Evolutionary conservation across 2,888 invertebrate species (phyloP), one percentile per base, ranked within the genome.

Genomic region (Apodemia hepburni): DNA sequence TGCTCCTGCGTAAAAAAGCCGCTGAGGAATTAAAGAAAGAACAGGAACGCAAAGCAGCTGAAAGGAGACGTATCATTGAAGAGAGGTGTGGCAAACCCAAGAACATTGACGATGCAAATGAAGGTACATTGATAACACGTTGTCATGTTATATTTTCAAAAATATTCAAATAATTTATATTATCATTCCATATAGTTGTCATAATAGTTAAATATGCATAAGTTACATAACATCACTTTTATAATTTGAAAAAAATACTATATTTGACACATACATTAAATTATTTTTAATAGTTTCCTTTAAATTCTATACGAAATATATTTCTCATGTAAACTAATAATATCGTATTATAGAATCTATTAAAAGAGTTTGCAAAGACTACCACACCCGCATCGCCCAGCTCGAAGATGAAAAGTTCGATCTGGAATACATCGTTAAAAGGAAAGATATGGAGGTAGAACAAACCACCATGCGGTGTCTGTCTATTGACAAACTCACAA

Each of bases 11-110:
- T 96, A 98, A 99, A 94, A 99, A 99, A 94, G 99, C 99, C 87
- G 99, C 99, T 77, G 99, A 99, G 92, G 99, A 99, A 92, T 93
- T 99, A 93, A 99, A 99, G 94, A 98, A 98, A 92, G 99, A 99
- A 93, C 99, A 99, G 92, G 98, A 99, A 93, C 96, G 98, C 86
- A 99, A 99, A 94, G 98, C 98, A 66, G 98, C 98, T 72, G 99
- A 99, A 92, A 96, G 98, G 89, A 97, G 98, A 93, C 97, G 97
- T 85, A 97, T 98, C 93, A 98, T 98, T 87, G 97, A 97, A 84
- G 97, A 98, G 89, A 95, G 98, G 85, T 98, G 98, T 87, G 98
- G 98, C 84, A 96, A 96, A 87, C 94, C 98, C 74, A 97, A 98
- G 92, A 95, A 96, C 88, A 91, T 97, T 84, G 97, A 98, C 72